Evolutionary conservation across 2,113 vertebrate species (phyloP), one percentile per base, ranked within the genome.

Genomic region (Tympanuchus pallidicinctus): DNA sequence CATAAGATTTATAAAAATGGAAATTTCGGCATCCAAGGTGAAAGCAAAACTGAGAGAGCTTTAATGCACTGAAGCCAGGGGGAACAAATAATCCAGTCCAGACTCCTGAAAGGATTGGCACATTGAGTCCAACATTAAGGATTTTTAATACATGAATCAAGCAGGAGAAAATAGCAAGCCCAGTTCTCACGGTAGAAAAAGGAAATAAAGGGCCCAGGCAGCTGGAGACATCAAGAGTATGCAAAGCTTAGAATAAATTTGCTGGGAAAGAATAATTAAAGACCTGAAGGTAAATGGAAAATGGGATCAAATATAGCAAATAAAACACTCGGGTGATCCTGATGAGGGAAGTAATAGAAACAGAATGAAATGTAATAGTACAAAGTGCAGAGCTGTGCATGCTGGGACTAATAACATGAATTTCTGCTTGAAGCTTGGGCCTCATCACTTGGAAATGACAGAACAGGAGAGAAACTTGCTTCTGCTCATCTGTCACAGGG

Each of bases 261-360:
- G 79, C 1, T 10, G 80, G 90, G 67, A 76, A 82, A 89, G 78
- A 92, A 95, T 92, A 96, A 95, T 95, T 95, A 95, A 95, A 92
- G 90, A 96, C 92, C 88, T 83, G 14, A 89, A 96, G 88, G 92
- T 94, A 95, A 96, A 89, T 88, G 93, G 82, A 88, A 95, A 95
- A 94, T 87, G 3, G 50, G 93, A 92, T 94, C 82, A 91, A 91
- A 88, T 91, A 56, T 73, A 92, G 85, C 85, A 95, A 95, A 92
- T 91, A 94, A 91, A 94, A 85, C 85, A 88, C 90, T 92, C 6
- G 18, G 85, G 89, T 92, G 89, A 89, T 88, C 90, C 90, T 94
- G 85, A 85, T 0, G 4, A 88, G 82, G 64, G 67, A 54, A 94
- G 64, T 54, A 94, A 89, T 59, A 88, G 90, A 76, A 70, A 82